Evolutionary conservation across 2,113 vertebrate species (phyloP), one percentile per base, ranked within the genome.

Genomic region (Mustelus asterias): DNA sequence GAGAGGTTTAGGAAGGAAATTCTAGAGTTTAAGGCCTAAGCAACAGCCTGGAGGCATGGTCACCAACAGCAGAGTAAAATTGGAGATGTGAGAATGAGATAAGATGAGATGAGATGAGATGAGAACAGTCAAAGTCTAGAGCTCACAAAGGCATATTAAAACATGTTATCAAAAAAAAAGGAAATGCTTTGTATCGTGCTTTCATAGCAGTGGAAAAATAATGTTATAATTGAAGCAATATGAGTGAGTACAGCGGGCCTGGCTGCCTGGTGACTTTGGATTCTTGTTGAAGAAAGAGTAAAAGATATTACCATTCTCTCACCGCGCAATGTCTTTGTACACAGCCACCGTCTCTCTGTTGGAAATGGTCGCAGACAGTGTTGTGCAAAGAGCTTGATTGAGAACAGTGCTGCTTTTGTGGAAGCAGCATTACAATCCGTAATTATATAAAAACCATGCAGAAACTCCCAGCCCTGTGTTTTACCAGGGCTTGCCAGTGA

Each of bases 391-490:
- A 33, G 65, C 20, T 95, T 33, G 26, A 54, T 29, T 44, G n/a
- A 70, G 65, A 72, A 95, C 94, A 95, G 69, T 54, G 18, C 67
- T 76, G 94, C 94, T 72, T 95, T 95, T 95, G 69, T 95, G 41
- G 41, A 95, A 72, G 94, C 41, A 95, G 24, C 41, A 54, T 95
- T 72, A 54, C 94, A 95, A 95, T 95, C 67, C 29, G 24, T 41
- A 95, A 95, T 95, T 95, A 72, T 8, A 95, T 41, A 54, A 24
- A 76, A 70, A 72, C 65, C 37, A 72, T 70, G 41, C 11, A 72
- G 69, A 72, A 70, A 26, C 24, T 67, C 94, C 67, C 41, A 76
- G 69, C 69, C 94, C 67, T 4, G 24, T 29, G 37, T 16, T 70
- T 72, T 72, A 95, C 44, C 37, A 95, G 72, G 41, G 37, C 60